phyloP scores from a whole-genome alignment of 2,888 invertebrate species.

The Microplitis manilae region DNA sequence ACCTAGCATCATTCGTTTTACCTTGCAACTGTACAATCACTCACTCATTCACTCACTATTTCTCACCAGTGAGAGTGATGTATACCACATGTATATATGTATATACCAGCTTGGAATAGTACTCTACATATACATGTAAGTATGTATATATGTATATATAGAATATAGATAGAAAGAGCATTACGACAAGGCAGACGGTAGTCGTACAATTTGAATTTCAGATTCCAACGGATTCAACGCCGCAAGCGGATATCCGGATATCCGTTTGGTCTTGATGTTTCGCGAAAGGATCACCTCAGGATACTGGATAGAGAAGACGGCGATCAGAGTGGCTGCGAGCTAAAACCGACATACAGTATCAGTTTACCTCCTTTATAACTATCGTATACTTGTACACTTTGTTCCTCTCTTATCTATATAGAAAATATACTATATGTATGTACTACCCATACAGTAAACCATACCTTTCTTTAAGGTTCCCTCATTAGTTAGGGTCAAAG shows the following conservation, averaged over 20 bases:
- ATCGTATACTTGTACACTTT: background rate
- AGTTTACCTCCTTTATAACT: background rate
- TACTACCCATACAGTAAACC: background rate
- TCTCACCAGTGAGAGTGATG: conserved; percentile 13
- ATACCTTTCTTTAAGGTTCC: background rate
- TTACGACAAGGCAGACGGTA: conserved; percentile 46
- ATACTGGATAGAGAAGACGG: conserved; percentile 3
- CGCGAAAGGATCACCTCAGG: conserved; percentile 51
- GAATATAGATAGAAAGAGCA: background rate
- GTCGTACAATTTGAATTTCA: conserved; percentile 63
- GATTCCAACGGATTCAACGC: conserved; percentile 54
- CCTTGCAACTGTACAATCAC: background rate
- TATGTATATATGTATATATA: background rate
- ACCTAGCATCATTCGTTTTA: conserved; percentile 1
- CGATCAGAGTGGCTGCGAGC: conserved; percentile 42
- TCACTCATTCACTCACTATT: background rate
- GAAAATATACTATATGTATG: background rate
- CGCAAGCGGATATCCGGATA: conserved; percentile 60
- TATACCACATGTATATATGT: background rate
- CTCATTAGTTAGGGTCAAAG: conserved; percentile 3
- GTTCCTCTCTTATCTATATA: conserved; percentile 2
- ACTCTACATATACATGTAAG: background rate
- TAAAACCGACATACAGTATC: conserved; percentile 9
- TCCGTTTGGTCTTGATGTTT: conserved; percentile 55
- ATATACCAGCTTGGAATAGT: background rate